Evolutionary conservation across 2,888 invertebrate genomes (phyloP), one percentile per base, ranked within the genome.

Genomic region (Lissocephala sabroskyi): DNA sequence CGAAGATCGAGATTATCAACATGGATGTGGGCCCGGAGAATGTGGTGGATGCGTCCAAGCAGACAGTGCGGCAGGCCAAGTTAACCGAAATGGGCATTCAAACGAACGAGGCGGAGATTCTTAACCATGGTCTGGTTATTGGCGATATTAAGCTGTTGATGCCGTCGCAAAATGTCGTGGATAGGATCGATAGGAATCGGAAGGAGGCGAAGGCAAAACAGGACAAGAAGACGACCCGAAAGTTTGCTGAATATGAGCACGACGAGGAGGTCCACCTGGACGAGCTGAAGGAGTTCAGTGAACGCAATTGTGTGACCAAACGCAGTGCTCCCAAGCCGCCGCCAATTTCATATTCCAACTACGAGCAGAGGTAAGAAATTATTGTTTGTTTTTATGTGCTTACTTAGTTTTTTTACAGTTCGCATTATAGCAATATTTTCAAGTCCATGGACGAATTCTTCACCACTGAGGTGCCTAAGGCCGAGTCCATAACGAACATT

Each of bases 401-500:
- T n/a, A n/a, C n/a, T n/a, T n/a, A n/a, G n/a, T n/a, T n/a, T n/a
- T n/a, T n/a, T 32, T n/a, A n/a, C 16, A 14, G 10, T 18, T 30
- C 52, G 11, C 49, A 54, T 36, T 57, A 40, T 40, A 59, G 65
- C 41, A 55, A 71, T 11, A 63, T 79, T 1, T 61, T 71, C 29
- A 65, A 58, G 41, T 71, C 76, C 3, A 80, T 81, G 81, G 81
- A 80, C 51, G 66, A 79, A 44, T 62, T 79, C 6, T 62, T 80
- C 16, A 59, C 50, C 7, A 61, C 58, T 2, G 65, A 68, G 40
- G 57, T 76, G 3, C 76, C 76, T 0, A 77, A 71, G 45, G 49
- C 65, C 0, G 79, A 80, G 45, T 79, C 82, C 1, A 59, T 81
- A 37, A 62, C 75, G 14, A 62, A 68, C 26, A 77, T 81, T 16